Evolutionary conservation across 2,113 vertebrate species (phyloP).

Genomic region (Macquaria ambigua): DNA sequence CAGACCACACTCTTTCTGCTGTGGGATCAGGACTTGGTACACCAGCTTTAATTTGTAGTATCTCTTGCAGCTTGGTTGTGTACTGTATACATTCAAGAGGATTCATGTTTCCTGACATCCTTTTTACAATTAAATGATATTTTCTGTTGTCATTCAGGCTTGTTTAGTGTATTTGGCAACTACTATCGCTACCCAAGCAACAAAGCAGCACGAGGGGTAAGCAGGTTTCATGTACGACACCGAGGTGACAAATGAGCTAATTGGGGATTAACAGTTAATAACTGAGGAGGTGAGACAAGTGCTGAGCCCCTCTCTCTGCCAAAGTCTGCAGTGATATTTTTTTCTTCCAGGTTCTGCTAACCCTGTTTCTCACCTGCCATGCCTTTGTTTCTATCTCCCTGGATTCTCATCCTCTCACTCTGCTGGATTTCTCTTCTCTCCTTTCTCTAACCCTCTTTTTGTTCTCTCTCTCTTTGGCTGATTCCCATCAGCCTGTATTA

Average conservation of each 20-base stretch:
- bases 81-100: background rate
- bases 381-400: constrained; percentile 57
- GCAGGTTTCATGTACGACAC: constrained; percentile 59
- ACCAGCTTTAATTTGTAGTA: constrained; percentile 19
- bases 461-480: constrained; percentile 46
- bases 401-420: constrained; percentile 44
- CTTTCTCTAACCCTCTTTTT: background rate
- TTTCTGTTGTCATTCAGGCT: constrained; percentile 19
- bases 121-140: constrained; percentile 42
- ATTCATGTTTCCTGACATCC: constrained; percentile 4
- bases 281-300: constrained; percentile 62
- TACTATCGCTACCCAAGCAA: constrained; percentile 39
- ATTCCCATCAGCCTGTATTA: constrained; percentile 77
- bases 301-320: constrained; percentile 56
- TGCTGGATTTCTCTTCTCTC: constrained; percentile 34
- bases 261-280: constrained; percentile 81
- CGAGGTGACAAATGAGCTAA: constrained; percentile 76
- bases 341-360: constrained; percentile 45
- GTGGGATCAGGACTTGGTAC: background rate
- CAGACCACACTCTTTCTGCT: background rate
- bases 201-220: constrained; percentile 58
- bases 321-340: constrained; percentile 36
- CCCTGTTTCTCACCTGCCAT: constrained; percentile 55
- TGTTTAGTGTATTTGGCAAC: constrained; percentile 56
- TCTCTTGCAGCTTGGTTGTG: background rate